A percentile compares a stretch with the other conserved stretches of the same genome.
Conservation (phyloP, 2,888 invertebrate species). For the Leptogaster cylindrica region DNA sequence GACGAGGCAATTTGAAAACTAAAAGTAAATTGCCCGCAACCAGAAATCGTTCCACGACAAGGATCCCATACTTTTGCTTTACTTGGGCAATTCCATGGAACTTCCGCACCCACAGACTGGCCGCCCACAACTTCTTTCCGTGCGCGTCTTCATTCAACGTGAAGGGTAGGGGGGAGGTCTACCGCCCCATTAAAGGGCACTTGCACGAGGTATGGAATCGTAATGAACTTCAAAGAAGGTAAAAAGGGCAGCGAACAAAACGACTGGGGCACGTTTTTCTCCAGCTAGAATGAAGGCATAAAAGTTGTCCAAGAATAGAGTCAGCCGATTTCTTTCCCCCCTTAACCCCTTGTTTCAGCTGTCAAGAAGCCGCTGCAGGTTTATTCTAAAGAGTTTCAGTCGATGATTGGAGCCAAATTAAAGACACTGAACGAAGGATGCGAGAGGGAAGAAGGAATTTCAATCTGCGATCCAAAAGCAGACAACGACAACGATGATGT, state of each 20-base stretch:
- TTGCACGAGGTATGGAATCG: neutral
- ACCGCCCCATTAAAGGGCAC: neutral
- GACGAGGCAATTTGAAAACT: neutral
- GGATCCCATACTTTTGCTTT: neutral
- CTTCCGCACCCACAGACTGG: too few relatives aligned
- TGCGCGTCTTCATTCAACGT: too few relatives aligned
- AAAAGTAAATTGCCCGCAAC: slow-evolving; percentile 1
- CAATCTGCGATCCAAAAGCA: neutral
- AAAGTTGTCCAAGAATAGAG: neutral
- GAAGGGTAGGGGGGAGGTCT: too few relatives aligned
- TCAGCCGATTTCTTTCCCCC: neutral
- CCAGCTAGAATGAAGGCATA: neutral
- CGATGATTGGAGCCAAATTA: slow-evolving; percentile 9
- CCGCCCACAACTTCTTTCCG: too few relatives aligned
- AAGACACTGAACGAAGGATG: neutral
- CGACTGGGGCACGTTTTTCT: neutral
- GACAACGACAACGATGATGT: too few relatives aligned
- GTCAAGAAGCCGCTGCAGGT: neutral
- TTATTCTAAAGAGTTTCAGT: neutral
- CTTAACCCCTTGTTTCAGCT: neutral
- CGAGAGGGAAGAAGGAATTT: neutral
- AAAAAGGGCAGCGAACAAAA: slow-evolving; percentile 10
- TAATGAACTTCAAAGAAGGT: neutral
- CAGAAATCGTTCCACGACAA: neutral
- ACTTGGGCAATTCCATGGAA: too few relatives aligned